Percentiles rank a stretch among this genome's conserved stretches.
phyloP scores from a whole-genome alignment of 2,113 vertebrate species.

The Dasypus novemcinctus region DNA sequence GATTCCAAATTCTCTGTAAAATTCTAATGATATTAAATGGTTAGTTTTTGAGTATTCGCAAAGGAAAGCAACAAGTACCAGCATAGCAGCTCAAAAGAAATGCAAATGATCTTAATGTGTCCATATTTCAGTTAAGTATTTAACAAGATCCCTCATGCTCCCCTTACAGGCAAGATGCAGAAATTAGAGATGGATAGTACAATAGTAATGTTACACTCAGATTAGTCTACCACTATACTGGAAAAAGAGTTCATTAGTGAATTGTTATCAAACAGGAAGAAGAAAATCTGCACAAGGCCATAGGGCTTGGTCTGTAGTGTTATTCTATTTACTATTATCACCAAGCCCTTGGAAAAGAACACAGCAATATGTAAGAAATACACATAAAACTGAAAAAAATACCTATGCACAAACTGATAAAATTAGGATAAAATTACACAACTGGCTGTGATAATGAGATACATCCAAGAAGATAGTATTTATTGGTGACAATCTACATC shows the following conservation, averaged over 20 bases:
- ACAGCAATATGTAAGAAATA: neutral
- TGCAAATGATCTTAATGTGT: neutral
- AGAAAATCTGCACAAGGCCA: neutral
- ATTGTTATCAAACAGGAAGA: neutral
- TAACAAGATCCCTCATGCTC: neutral
- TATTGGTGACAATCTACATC: neutral
- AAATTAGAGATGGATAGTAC: neutral
- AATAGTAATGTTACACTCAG: neutral
- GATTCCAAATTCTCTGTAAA: neutral
- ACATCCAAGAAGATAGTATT: neutral
- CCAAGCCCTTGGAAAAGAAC: neutral
- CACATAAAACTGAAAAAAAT: neutral
- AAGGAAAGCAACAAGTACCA: neutral
- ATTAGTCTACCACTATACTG: neutral
- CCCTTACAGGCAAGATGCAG: neutral
- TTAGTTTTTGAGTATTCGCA: neutral
- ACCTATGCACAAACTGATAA: neutral
- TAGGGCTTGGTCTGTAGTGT: neutral
- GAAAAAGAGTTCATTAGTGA: neutral
- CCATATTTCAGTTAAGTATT: neutral
- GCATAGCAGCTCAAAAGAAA: neutral
- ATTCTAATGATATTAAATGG: slow-evolving; percentile 38
- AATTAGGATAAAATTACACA: neutral
- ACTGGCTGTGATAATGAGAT: slow-evolving; percentile 5
- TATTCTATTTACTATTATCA: neutral